Percentiles rank a stretch among this genome's conserved stretches.
These are phyloP conservation scores for Hemichromis elongatus DNA, from an alignment of 2,113 vertebrate species.

Conservation along the genomic window DNA sequence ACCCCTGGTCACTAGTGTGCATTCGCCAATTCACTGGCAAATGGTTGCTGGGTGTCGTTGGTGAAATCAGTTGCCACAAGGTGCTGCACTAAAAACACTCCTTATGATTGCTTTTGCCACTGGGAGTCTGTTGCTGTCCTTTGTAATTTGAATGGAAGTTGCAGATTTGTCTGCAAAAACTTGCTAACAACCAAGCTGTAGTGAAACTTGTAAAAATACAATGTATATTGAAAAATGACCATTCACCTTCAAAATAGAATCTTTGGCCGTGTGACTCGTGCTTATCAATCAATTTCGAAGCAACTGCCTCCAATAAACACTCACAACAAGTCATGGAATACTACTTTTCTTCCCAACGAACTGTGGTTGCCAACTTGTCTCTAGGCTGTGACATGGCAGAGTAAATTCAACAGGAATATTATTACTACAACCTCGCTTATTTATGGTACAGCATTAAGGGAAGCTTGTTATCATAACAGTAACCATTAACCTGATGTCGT, in stretches of 20 bases:
- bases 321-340: background rate
- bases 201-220: background rate
- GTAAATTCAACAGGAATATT: background rate
- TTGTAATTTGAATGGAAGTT: background rate
- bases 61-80: background rate
- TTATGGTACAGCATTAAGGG: background rate
- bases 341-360: background rate
- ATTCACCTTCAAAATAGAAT: background rate
- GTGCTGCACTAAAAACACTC: background rate
- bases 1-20: background rate
- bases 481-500: background rate
- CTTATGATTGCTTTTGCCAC: background rate
- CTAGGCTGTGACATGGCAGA: background rate
- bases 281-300: background rate
- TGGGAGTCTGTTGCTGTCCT: background rate
- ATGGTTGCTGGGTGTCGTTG: background rate
- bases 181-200: background rate
- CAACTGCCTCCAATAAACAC: background rate
- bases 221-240: background rate
- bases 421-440: background rate
- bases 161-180: background rate
- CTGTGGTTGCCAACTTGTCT: background rate
- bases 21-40: background rate
- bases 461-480: background rate
- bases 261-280: background rate